A percentile compares a stretch with the other conserved stretches of the same genome.
phyloP scores from a whole-genome alignment of 2,888 invertebrate species.

The Zygogramma bicolorata region DNA sequence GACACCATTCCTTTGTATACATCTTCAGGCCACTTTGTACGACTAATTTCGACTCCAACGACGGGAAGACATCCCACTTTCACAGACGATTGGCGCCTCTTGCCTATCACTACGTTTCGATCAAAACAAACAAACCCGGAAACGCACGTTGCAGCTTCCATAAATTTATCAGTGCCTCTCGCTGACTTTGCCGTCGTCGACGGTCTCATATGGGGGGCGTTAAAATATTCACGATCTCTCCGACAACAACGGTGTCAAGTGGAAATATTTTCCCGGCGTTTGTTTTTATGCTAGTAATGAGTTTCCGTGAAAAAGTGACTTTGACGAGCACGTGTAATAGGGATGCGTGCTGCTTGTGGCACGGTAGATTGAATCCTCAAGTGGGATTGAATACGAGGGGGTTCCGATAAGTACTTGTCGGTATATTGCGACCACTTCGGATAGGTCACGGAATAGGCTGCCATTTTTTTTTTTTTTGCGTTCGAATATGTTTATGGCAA shows the following conservation, averaged over 20 bases:
- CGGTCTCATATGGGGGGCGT: background rate
- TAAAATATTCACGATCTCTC: constrained; percentile 7
- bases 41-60: no score
- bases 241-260: constrained; percentile 10
- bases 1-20: no score
- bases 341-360: background rate
- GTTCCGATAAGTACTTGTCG: background rate
- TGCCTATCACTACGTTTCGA: background rate
- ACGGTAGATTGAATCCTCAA: background rate
- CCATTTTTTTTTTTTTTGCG: no score
- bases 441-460: no score
- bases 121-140: background rate
- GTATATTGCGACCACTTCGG: no score
- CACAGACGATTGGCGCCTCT: background rate
- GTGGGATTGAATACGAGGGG: background rate
- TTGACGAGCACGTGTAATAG: background rate
- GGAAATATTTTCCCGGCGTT: background rate
- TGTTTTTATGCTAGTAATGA: background rate
- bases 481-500: no score
- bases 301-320: background rate
- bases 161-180: constrained; percentile 10
- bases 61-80: no score
- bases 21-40: no score
- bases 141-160: background rate
- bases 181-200: background rate